Percentiles rank a stretch among this genome's conserved stretches.
Conservation (phyloP, 2,113 vertebrate species). For the Scophthalmus maximus region DNA sequence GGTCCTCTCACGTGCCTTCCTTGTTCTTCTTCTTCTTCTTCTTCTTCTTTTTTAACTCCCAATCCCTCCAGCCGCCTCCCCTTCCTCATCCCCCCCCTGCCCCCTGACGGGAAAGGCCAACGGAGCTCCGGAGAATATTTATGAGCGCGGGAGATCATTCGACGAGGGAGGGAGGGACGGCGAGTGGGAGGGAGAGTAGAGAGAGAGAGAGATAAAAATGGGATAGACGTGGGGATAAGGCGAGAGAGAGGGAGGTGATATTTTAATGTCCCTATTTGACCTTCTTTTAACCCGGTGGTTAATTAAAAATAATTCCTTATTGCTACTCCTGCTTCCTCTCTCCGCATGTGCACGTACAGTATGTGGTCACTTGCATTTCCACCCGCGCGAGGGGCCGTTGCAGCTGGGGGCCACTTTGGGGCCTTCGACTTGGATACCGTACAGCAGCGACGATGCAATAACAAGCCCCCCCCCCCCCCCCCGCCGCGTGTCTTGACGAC, state of each 20-base stretch:
- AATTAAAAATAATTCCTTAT: constrained; percentile 31
- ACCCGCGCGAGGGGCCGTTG: too few species aligned
- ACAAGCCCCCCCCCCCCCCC: too few species aligned
- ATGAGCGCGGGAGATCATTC: constrained; percentile 70
- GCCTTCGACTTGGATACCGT: too few species aligned
- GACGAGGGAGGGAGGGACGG: neutral
- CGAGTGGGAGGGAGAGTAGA: neutral
- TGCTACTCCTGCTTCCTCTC: neutral
- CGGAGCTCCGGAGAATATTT: constrained; percentile 77
- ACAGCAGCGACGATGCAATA: too few species aligned
- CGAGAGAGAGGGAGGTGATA: constrained; percentile 11
- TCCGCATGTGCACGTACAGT: neutral
- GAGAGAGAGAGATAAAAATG: constrained; percentile 28
- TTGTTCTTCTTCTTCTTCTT: too few species aligned
- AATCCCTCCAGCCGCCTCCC: constrained; percentile 23
- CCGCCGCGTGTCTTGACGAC: too few species aligned
- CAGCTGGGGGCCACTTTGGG: neutral
- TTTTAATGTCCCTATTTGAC: constrained; percentile 48
- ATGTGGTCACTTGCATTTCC: too few species aligned
- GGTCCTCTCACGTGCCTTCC: constrained; percentile 3
- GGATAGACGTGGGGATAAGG: constrained; percentile 37
- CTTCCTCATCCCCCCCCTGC: constrained; percentile 35
- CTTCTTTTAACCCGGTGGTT: constrained; percentile 24
- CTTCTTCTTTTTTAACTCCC: too few species aligned
- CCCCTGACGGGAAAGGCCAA: constrained; percentile 72